Base-by-base conservation (phyloP, 92 coral and sea anemone genomes). In the Plumapathes pennacea region DNA sequence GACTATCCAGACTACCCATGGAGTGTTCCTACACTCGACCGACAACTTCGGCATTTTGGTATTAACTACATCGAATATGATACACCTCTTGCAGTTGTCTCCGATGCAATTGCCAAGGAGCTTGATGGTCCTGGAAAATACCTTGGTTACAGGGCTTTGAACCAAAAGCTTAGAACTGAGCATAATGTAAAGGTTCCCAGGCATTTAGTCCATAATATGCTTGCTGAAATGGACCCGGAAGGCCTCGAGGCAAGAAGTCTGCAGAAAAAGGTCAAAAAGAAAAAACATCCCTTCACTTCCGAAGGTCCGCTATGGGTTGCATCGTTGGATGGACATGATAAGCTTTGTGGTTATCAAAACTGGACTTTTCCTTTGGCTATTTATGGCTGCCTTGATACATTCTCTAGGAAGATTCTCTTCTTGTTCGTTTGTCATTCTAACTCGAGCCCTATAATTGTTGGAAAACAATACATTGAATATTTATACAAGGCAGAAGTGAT, bases 281-380 rank as follows among this genome's bases (percentile, higher is more conserved):
- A 15, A 8, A 76, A 83, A 57, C 54, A 49, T 1, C 75, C 69
- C 11, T 83, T 62, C 55, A 68, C 80, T 25, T 76, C 80, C n/a
- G 76, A 76, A 68, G 89, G 83, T 32, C 78, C 88, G 7, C 54
- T 82, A 50, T 74, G 83, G 88, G 72, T 74, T 10, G 83, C 39
- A 45, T 77, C 78, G 3, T 65, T 77, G 42, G 81, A 77, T 25
- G 82, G 85, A 10, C 85, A 71, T 22, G 82, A 73, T 39, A 74
- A 74, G 68, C 65, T 81, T 12, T 74, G 78, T 59, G 82, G 82
- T 24, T 85, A 78, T 57, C 91, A 85, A 70, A 85, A 84, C 51
- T 78, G 70, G 62, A 84, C 82, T 17, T 84, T 78, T 65, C 85
- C 78, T 2, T 43, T 84, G 23, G 72, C 82, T 38, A 38, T 84